A percentile compares a stretch with the other conserved stretches of the same genome.
Evolutionary conservation across 2,888 invertebrate species (phyloP).

Genomic region (Ichneumoninae sp.): DNA sequence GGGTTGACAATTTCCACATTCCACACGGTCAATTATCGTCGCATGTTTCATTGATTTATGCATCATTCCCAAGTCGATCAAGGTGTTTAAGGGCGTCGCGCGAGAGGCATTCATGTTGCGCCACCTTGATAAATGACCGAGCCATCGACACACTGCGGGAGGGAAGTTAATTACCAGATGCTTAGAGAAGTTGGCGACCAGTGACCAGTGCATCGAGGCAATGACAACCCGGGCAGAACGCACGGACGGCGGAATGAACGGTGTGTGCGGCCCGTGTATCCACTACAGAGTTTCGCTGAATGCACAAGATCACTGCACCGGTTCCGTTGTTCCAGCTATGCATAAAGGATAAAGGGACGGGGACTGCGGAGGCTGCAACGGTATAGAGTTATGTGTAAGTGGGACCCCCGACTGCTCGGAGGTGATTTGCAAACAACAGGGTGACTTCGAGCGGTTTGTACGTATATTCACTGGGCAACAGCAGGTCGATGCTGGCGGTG

Average conservation of each 20-base stretch:
- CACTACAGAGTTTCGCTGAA: not conserved
- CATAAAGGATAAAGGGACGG: conserved; percentile 39
- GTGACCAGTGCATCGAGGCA: conserved; percentile 1
- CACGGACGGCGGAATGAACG: not conserved
- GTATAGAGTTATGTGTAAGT: conserved; percentile 52
- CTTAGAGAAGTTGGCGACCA: not conserved
- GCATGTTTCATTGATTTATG: too few species aligned
- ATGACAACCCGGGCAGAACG: conserved; percentile 31
- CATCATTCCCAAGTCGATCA: too few species aligned
- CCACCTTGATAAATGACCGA: not conserved
- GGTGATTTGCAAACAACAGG: conserved; percentile 64
- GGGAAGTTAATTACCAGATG: conserved; percentile 25
- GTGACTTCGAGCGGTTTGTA: conserved; percentile 55
- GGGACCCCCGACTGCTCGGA: conserved; percentile 38
- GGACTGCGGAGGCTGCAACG: conserved; percentile 37
- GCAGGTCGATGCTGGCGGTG: conserved; percentile 50
- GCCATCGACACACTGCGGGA: conserved; percentile 14
- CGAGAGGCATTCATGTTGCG: not conserved
- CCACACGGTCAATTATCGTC: not conserved
- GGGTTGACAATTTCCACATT: not conserved
- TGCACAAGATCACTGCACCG: conserved; percentile 29
- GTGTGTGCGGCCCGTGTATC: conserved; percentile 12
- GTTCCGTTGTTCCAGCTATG: conserved; percentile 41
- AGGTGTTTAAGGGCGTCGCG: too few species aligned
- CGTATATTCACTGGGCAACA: conserved; percentile 54